Base-by-base conservation (phyloP, 2,797 vertebrate species). In the Telmatherina bonti region DNA sequence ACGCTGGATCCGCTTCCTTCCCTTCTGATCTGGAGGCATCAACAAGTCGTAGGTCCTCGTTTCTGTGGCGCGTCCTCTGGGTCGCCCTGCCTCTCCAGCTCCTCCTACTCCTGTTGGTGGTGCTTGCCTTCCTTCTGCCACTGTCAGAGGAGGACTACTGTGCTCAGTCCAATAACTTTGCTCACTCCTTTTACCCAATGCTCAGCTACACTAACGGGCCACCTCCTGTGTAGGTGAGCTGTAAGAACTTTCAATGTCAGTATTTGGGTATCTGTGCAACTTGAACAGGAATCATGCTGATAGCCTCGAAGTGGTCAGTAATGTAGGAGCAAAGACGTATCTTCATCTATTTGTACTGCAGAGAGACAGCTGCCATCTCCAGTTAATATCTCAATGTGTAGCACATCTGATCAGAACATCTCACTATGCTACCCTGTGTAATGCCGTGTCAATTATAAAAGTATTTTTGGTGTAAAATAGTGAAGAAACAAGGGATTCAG, bases 1-100 rank as follows among this genome's bases (percentile, higher is more conserved):
- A 61, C 95, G 95, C 68, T 98, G 97, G 97, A 95, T 97, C 90
- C 95, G 96, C 43, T 99, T 98, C 95, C 96, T 99, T 83, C 97
- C 97, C 8, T 98, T 99, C 96, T 99, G 96, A 99, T 82, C 60
- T 72, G 0, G 85, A 69, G 0, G 61, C 41, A 0, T 54, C 49
- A 22, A 38, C 7, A 1, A 54, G 74, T 26, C 78, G 49, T 24
- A 30, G 83, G 57, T 82, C 81, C 0, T 88, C 92, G 56, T 96
- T 98, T 85, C 90, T 97, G 82, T 66, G 92, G 66, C 93, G 97
- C 66, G 96, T 97, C 75, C 93, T 99, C 62, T 94, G 96, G 88
- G 95, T 94, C 0, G 96, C 97, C 33, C 92, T 99, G 63, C 97
- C 97, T 0, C 85, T 99, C 59, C 97, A 99, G 93, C 90, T 99